phyloP scores from a whole-genome alignment of 2,113 vertebrate genomes.

The Hoplias malabaricus region DNA sequence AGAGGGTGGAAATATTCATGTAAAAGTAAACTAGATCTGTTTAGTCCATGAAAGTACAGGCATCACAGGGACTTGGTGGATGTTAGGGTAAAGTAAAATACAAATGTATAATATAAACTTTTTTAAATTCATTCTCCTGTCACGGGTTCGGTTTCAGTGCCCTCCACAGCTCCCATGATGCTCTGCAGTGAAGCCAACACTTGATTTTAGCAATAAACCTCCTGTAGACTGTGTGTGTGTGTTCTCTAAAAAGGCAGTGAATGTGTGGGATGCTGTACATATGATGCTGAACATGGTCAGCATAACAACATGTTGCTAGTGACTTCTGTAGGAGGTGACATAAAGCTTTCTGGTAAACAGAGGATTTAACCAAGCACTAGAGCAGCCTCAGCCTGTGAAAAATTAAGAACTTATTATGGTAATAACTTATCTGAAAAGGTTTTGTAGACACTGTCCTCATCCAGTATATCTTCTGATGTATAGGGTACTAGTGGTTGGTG shows the following conservation, averaged over 20 bases:
- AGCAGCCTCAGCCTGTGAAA: background rate
- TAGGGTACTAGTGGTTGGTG: too few species aligned
- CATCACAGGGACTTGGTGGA: background rate
- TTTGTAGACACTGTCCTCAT: too few species aligned
- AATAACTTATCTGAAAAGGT: background rate
- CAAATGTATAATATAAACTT: too few species aligned
- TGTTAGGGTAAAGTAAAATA: too few species aligned
- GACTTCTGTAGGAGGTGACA: conserved; percentile 1
- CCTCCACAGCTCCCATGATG: background rate
- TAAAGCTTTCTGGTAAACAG: background rate
- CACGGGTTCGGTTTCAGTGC: too few species aligned
- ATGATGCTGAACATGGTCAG: background rate
- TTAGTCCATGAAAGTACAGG: background rate
- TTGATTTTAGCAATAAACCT: conserved; percentile 11
- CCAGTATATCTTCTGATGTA: too few species aligned
- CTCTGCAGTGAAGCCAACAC: conserved; percentile 17
- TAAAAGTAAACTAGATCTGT: too few species aligned
- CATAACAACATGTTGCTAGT: background rate
- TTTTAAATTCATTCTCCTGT: too few species aligned
- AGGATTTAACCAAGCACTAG: background rate
- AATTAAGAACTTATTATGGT: background rate
- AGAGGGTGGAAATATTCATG: too few species aligned
- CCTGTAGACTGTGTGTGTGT: background rate
- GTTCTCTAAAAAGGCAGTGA: background rate
- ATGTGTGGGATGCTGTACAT: background rate